Evolutionary conservation across 1,140 invertebrate species (phyloP).

Genomic region (Plutomurus gul): DNA sequence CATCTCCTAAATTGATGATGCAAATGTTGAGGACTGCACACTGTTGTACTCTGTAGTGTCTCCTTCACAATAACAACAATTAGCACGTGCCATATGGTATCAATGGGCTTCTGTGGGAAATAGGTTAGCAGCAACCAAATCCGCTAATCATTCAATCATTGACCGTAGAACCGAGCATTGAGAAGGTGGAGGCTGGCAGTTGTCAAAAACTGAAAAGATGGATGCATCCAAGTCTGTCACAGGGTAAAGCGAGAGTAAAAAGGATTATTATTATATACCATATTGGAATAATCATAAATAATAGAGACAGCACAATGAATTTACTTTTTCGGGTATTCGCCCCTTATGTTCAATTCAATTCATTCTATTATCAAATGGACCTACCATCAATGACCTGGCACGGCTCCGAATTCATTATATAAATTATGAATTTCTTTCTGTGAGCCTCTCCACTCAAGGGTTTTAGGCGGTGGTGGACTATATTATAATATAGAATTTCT

Average conservation of each 20-base stretch:
- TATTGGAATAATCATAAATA: slow-evolving; percentile 25
- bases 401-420: background rate
- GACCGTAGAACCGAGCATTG: background rate
- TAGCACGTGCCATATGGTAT: slow-evolving; percentile 54
- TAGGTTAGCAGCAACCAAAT: slow-evolving; percentile 45
- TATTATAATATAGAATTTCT: background rate
- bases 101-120: slow-evolving; percentile 36
- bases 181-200: slow-evolving; percentile 23
- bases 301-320: background rate
- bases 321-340: slow-evolving; percentile 22
- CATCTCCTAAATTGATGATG: background rate
- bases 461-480: background rate
- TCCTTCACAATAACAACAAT: slow-evolving; percentile 50
- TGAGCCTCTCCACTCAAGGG: background rate
- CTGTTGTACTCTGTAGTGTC: background rate
- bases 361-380: background rate
- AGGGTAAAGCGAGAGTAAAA: background rate
- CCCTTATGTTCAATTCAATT: slow-evolving; percentile 6
- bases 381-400: background rate
- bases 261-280: slow-evolving; percentile 27
- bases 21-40: background rate
- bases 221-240: background rate
- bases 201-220: slow-evolving; percentile 15
- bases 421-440: background rate
- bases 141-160: slow-evolving; percentile 52